Evolutionary conservation across 2,797 vertebrate genomes (phyloP), one percentile per base, ranked within the genome.

Genomic region (Podargus strigoides): DNA sequence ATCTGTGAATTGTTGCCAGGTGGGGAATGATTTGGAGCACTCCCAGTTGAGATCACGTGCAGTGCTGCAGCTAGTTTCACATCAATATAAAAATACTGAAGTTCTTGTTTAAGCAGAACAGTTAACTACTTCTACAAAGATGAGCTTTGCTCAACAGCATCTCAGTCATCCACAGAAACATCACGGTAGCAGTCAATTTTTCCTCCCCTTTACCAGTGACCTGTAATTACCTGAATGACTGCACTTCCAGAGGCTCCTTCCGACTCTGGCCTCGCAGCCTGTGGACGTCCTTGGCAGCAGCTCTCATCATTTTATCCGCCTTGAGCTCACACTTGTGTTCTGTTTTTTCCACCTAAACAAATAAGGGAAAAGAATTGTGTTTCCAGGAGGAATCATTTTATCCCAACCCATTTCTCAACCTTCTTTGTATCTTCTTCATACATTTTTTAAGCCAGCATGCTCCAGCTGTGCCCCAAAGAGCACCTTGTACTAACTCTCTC

Each of bases 261-360:
- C 98, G 97, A 97, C 98, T 99, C 97, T 99, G 99, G 37, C 99
- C 99, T 75, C 99, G 97, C 93, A 99, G 98, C 97, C 98, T 98
- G 96, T 99, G 98, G 72, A 99, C 99, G 5, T 99, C 99, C 98
- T 99, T 99, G 58, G 99, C 99, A 16, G 99, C 99, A 2, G 98
- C 98, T 86, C 98, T 98, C 99, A 99, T 98, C 99, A 99, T 99
- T 97, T 98, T 99, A 97, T 99, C 98, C 2, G 99, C 98, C 89
- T 98, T 97, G 55, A 98, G 98, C 95, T 99, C 99, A 85, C 98
- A 98, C 92, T 97, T 98, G 96, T 98, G 98, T 94, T 99, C 99
- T 12, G 93, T 85, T 89, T 96, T 97, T 92, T 98, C 97, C 41
- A 97, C 95, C 98, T 98, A 80, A 83, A 67, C 22, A 60, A 87